A percentile compares a stretch with the other conserved stretches of the same genome.
phyloP scores from a whole-genome alignment of 2,113 vertebrate genomes.

The Poecile atricapillus region DNA sequence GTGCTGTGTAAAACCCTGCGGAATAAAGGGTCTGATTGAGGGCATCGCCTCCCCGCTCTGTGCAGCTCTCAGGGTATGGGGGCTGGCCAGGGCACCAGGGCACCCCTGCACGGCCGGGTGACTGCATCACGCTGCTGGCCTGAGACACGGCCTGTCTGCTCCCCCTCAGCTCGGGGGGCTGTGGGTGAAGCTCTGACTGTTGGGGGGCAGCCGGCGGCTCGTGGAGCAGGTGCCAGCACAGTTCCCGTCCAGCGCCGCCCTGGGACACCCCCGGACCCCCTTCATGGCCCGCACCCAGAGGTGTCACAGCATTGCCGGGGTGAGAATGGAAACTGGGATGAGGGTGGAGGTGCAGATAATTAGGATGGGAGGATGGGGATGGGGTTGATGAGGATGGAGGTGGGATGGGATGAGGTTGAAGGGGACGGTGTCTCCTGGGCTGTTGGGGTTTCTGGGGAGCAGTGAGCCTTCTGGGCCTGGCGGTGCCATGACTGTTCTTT shows the following conservation, averaged over 20 bases:
- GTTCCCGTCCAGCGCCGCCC: accelerated
- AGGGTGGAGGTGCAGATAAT: too few relatives aligned
- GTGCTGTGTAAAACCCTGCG: slow-evolving; percentile 15
- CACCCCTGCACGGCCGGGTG: accelerated
- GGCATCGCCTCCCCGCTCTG: not conserved
- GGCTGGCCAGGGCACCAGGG: accelerated
- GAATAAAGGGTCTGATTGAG: slow-evolving; percentile 16
- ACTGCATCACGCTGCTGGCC: not conserved
- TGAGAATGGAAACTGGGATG: not conserved
- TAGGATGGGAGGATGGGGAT: too few relatives aligned
- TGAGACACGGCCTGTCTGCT: not conserved
- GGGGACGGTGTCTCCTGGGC: not conserved
- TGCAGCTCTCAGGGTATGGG: accelerated
- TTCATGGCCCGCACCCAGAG: not conserved
- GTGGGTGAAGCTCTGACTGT: not conserved
- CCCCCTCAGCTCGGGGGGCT: not conserved
- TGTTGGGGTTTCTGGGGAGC: not conserved
- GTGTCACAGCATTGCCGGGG: not conserved
- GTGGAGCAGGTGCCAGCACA: not conserved
- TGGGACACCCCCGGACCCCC: not conserved
- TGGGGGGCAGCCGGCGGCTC: accelerated
- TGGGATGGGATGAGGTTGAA: not conserved
- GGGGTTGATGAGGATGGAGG: not conserved
- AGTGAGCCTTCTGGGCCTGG: not conserved
- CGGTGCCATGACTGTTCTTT: not conserved